Evolutionary conservation across 2,888 invertebrate genomes (phyloP), one percentile per base, ranked within the genome.

Genomic region (Amiota minor): DNA sequence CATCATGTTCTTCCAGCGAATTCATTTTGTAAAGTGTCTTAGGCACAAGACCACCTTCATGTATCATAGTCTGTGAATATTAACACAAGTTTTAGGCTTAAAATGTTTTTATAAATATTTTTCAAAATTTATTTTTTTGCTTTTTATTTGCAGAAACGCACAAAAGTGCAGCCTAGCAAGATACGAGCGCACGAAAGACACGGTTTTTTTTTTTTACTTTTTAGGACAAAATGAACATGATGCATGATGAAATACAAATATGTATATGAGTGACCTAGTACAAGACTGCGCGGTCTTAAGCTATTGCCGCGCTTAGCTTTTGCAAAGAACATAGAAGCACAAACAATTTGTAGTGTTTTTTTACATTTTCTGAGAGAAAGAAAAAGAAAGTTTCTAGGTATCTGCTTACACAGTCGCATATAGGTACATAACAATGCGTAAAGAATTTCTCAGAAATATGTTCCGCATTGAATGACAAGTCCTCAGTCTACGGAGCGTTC

Each of bases 31-130:
- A 97, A 79, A 95, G 89, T 73, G 93, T 93, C 91, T 98, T 98
- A 35, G 98, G 97, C 68, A 98, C 95, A 80, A 97, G 91, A 6
- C 96, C 96, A 10, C 97, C 97, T 87, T 97, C 96, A 85, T 94
- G 94, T 65, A 96, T 94, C 89, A 94, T 93, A 67, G 95, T 94
- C 96, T 96, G 88, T 74, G 35, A 61, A 72, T 72, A 78, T 71
- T 72, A 61, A 68, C 20, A 55, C 1, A 23, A 55, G 2, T 50
- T 49, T 65, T 53, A 68, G 3, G 9, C 14, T 23, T 53, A 20
- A 14, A 53, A 10, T 9, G 10, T 3, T 35, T 62, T 11, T 35
- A n/a, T 16, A 12, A 9, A 64, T 64, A 4, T 46, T n/a, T 20
- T 9, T 67, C 0, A 20, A 67, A 11, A 23, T 71, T 67, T 73